Evolutionary conservation across 2,797 vertebrate species (phyloP), one percentile per base, ranked within the genome.

Genomic region (Acropternis orthonyx): DNA sequence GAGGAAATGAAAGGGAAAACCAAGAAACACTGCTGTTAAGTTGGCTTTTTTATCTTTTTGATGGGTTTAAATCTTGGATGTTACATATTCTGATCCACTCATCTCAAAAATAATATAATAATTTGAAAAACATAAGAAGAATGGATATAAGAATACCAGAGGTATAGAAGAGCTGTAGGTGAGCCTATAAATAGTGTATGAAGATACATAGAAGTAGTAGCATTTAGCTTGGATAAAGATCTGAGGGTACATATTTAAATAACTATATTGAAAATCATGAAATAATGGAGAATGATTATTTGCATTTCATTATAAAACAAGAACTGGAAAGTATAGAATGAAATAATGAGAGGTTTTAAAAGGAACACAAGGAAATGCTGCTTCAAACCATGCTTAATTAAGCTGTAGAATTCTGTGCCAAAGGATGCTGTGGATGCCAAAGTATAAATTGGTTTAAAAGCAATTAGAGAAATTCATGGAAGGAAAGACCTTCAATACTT

Each of bases 371-470:
- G 62, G 46, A 92, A 94, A 14, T 66, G 23, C 43, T 79, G 20
- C 48, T 93, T 90, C 62, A 91, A 95, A 75, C 43, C 28, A 62
- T 78, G 37, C 36, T 91, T 92, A 92, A 96, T 95, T 92, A 89
- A 85, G 71, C 37, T 79, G 67, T 76, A 74, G 55, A 81, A 89
- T 81, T 84, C 63, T 55, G 59, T 92, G 89, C 84, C 96, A 96
- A 88, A 95, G 74, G 51, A 91, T 89, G 66, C n/a, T 86, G 30
- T 59, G 39, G 22, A 73, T 96, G 91, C 91, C 91, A 91, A 93
- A 79, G n/a, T 87, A 59, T 62, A 89, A 93, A 96, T 93, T 84
- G 58, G 41, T 90, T 96, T 94, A 90, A 92, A 88, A 66, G 18
- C 43, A 94, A 51, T 93, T 93, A 91, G 77, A 71, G 62, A 93